Percentiles rank a stretch among this genome's conserved stretches.
Conservation (phyloP, 2,113 vertebrate species). For the Protomyctophum bolini region DNA sequence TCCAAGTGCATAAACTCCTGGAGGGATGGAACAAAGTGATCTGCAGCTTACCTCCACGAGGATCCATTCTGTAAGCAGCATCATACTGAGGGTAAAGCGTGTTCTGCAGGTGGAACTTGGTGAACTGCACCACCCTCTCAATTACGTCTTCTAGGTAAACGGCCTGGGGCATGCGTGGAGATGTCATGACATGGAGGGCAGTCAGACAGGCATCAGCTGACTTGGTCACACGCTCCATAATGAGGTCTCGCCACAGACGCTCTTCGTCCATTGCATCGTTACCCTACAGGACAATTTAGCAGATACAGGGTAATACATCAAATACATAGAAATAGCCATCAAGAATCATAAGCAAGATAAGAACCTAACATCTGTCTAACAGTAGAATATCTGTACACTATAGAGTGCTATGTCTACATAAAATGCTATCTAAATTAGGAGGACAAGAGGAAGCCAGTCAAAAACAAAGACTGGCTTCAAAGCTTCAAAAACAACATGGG, state of each 20-base stretch:
- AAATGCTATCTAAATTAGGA: too few species aligned
- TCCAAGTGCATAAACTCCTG: too few species aligned
- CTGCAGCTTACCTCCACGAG: slow-evolving; percentile 87
- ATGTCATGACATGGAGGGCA: slow-evolving; percentile 97
- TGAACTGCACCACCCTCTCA: slow-evolving; percentile 95
- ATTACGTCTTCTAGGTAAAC: slow-evolving; percentile 98
- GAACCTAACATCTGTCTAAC: too few species aligned
- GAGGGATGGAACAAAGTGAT: neutral
- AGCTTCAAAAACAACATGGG: too few species aligned
- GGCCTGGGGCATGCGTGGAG: slow-evolving; percentile 94
- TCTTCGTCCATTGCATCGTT: slow-evolving; percentile 97
- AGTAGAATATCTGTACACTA: too few species aligned
- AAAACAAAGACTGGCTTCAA: neutral
- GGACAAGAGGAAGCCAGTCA: neutral
- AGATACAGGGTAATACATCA: too few species aligned
- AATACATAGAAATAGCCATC: too few species aligned
- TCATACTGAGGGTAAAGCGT: slow-evolving; percentile 98
- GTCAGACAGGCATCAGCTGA: slow-evolving; percentile 97
- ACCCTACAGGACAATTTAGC: slow-evolving; percentile 76
- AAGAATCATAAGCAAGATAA: too few species aligned
- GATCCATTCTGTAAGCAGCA: slow-evolving; percentile 92
- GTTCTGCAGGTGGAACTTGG: slow-evolving; percentile 98
- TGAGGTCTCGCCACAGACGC: slow-evolving; percentile 94
- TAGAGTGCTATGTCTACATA: too few species aligned
- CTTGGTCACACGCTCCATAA: slow-evolving; percentile 98